phyloP scores from a whole-genome alignment of 2,797 vertebrate genomes.

The Delichon dasypus region DNA sequence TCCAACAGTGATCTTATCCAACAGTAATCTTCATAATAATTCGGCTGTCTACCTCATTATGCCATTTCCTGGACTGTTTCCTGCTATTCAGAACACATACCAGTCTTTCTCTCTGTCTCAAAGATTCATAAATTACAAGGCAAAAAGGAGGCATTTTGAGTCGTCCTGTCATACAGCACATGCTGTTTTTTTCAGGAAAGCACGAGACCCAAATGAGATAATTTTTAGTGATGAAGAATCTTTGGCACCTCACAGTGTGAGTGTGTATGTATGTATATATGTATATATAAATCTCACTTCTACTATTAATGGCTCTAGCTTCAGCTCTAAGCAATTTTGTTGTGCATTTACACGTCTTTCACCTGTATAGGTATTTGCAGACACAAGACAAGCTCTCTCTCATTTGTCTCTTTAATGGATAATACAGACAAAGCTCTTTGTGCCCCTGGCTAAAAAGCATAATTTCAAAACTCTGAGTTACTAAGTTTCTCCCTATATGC shows the following conservation, averaged over 20 bases:
- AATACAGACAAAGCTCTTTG: background rate
- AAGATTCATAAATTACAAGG: constrained; percentile 15
- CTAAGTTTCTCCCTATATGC: background rate
- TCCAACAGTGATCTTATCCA: constrained; percentile 33
- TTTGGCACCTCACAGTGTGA: background rate
- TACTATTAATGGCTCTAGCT: background rate
- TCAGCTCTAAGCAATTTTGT: background rate
- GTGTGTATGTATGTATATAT: no score
- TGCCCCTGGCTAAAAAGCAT: background rate
- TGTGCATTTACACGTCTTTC: background rate
- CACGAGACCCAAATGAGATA: background rate
- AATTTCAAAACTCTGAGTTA: background rate
- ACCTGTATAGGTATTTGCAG: background rate
- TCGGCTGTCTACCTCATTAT: constrained; percentile 40
- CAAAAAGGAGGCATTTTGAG: constrained; percentile 22
- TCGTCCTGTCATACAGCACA: background rate
- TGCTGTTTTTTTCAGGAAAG: background rate
- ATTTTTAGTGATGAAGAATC: background rate
- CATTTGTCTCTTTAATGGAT: background rate
- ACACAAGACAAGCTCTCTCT: background rate
- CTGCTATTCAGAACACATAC: constrained; percentile 10
- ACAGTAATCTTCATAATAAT: constrained; percentile 24
- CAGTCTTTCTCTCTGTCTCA: background rate
- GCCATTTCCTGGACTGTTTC: constrained; percentile 32
- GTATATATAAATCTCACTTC: background rate